Evolutionary conservation across 1,140 invertebrate genomes (phyloP), one percentile per base, ranked within the genome.

Genomic region (Bemisia tabaci): DNA sequence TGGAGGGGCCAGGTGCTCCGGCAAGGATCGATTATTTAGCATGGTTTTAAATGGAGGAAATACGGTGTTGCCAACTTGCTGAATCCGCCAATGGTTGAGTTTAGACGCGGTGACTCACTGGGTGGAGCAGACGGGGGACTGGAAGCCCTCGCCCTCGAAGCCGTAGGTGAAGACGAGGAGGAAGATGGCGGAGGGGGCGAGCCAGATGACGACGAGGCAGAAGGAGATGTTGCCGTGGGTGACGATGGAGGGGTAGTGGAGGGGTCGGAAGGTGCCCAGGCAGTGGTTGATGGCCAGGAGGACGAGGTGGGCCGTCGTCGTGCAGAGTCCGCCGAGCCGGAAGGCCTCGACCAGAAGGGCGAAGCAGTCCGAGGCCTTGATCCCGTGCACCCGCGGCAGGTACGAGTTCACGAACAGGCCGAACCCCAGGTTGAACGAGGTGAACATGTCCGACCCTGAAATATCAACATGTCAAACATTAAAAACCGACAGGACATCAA

Each of bases 281-380:
- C 85, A 87, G 71, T 89, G 87, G 73, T 88, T 87, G 22, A 86
- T 73, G 2, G 86, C 85, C 27, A 89, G 77, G 1, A 82, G 82
- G 17, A 87, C 71, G 2, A 89, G 77, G 73, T 89, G 87, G 9
- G 82, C 74, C 1, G 87, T 81, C 0, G 85, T 84, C 12, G 85
- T 83, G 12, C 85, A 77, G 39, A 85, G 75, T 1, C 79, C 79
- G 2, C 80, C 80, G 59, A 84, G 70, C 66, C 84, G 73, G 26
- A 83, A 75, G 5, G 79, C 80, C 72, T 84, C 83, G 1, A 84
- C 65, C 2, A 72, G 71, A 59, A 80, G 68, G 26, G 71, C 68
- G 39, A 72, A 70, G 68, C 81, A 83, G 0, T 66, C 66, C 25
- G 70, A 48, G 12, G 68, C 69, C 62, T 62, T 17, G 12, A 66